Evolutionary conservation across 2,797 vertebrate species (phyloP), one percentile per base, ranked within the genome.

Genomic region (Hypotaenidia okinawae): DNA sequence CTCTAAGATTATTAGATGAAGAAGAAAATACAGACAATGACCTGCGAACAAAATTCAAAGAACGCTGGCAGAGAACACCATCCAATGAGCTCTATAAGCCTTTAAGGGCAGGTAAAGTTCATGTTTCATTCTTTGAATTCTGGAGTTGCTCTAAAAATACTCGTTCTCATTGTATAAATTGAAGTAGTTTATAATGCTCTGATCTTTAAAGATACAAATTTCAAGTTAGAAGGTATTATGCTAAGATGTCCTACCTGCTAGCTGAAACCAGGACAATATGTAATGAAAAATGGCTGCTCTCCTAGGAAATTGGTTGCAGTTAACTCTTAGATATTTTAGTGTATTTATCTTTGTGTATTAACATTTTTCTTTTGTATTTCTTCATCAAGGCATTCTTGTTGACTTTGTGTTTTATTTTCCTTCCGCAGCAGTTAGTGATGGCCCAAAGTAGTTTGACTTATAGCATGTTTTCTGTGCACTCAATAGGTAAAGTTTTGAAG

Each of bases 11-110:
- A 97, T 96, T 99, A 96, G 98, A 99, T 81, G 98, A 99, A 87
- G 99, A 99, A 95, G 99, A 99, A 97, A 91, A 98, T 11, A 99
- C 99, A 33, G 99, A 99, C 97, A 99, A 98, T 61, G 99, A 99
- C 52, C 97, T 99, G 93, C 97, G 98, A 97, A 95, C 98, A 79
- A 99, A 99, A 97, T 99, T 99, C 97, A 99, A 97, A 96, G 99
- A 99, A 79, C 99, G 99, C 84, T 99, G 99, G 99, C 99, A 98
- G 98, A 98, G 99, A 97, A 99, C 99, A 3, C 98, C 99, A 18
- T 99, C 99, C 91, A 99, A 96, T 87, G 99, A 99, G 22, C 98
- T 99, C 24, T 99, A 99, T 90, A 99, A 99, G 94, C 98, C 99
- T 66, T 98, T 99, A 73, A 98, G 99, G 94, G 30, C 98, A 97